phyloP scores from a whole-genome alignment of 2,888 invertebrate genomes.

The Apamea crenata region DNA sequence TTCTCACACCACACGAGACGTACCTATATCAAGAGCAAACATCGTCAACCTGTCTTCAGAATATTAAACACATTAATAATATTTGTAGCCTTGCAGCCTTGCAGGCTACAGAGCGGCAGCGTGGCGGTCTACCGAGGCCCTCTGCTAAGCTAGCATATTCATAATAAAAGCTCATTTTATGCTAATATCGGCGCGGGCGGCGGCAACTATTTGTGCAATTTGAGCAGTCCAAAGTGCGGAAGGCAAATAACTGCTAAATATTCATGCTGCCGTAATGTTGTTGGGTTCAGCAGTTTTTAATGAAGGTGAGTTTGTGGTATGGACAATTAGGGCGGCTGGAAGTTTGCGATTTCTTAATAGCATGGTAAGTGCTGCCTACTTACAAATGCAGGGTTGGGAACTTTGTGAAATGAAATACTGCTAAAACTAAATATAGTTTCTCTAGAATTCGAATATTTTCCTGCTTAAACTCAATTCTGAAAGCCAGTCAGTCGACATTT shows the following conservation, averaged over 20 bases:
- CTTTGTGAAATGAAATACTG: not conserved
- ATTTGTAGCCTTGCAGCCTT: slow-evolving; percentile 35
- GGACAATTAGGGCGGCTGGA: slow-evolving; percentile 36
- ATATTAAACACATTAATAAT: slow-evolving; percentile 62
- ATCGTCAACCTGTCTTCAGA: slow-evolving; percentile 40
- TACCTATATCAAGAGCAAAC: slow-evolving; percentile 29
- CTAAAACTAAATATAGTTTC: not conserved
- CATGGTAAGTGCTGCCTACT: slow-evolving; percentile 2
- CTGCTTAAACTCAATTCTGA: too few relatives aligned
- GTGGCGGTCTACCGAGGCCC: slow-evolving; percentile 48
- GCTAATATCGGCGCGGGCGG: slow-evolving; percentile 71
- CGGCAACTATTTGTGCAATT: slow-evolving; percentile 75
- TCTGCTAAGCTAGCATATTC: slow-evolving; percentile 58
- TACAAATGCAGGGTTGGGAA: slow-evolving; percentile 13
- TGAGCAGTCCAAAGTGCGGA: slow-evolving; percentile 65
- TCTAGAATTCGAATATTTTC: not conserved
- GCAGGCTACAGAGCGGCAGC: slow-evolving; percentile 25
- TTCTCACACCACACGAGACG: slow-evolving; percentile 8
- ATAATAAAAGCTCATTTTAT: slow-evolving; percentile 77
- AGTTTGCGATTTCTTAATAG: slow-evolving; percentile 37
- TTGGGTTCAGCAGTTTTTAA: slow-evolving; percentile 48
- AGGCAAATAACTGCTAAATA: slow-evolving; percentile 66
- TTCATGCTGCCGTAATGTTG: slow-evolving; percentile 59
- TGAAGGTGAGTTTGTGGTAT: slow-evolving; percentile 44
- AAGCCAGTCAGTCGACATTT: not conserved